Percentiles rank a stretch among this genome's conserved stretches.
These are phyloP conservation scores for Catostomus latipinnis DNA, from an alignment of 2,797 vertebrate species.

Conservation along the genomic window DNA sequence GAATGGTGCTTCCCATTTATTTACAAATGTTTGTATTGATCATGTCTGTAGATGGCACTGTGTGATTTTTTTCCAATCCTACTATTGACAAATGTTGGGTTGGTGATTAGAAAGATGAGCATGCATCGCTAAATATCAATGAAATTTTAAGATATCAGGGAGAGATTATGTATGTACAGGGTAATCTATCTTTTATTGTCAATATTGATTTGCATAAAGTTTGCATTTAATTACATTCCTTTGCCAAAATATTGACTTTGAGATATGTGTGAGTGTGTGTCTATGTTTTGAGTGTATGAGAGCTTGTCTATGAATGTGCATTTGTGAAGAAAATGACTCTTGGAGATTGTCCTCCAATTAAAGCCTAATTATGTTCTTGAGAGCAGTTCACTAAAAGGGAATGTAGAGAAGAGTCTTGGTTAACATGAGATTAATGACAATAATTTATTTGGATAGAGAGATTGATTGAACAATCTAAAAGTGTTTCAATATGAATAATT, in stretches of 20 bases:
- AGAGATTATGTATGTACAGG: not conserved
- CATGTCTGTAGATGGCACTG: no score
- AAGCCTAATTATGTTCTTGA: conserved; percentile 64
- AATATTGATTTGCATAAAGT: no score
- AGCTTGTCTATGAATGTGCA: conserved; percentile 40
- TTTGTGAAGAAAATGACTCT: conserved; percentile 39
- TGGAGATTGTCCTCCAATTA: conserved; percentile 63
- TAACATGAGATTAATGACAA: conserved; percentile 70
- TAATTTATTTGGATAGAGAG: conserved; percentile 74
- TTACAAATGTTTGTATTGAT: no score
- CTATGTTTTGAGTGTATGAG: conserved; percentile 35
- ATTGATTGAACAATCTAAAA: conserved; percentile 63
- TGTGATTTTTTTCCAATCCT: no score
- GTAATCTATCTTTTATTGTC: no score
- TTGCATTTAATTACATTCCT: not conserved
- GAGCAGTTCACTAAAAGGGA: conserved; percentile 57
- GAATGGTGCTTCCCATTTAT: no score
- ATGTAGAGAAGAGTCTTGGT: conserved; percentile 54
- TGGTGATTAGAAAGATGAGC: no score
- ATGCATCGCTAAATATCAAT: no score
- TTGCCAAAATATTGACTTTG: conserved; percentile 23
- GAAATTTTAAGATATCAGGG: no score
- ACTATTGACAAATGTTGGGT: no score
- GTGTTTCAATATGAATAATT: conserved; percentile 65
- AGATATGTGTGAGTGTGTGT: not conserved